These are phyloP conservation scores for Neoascia interrupta DNA, from an alignment of 2,888 invertebrate genomes.

Conservation along the genomic window DNA sequence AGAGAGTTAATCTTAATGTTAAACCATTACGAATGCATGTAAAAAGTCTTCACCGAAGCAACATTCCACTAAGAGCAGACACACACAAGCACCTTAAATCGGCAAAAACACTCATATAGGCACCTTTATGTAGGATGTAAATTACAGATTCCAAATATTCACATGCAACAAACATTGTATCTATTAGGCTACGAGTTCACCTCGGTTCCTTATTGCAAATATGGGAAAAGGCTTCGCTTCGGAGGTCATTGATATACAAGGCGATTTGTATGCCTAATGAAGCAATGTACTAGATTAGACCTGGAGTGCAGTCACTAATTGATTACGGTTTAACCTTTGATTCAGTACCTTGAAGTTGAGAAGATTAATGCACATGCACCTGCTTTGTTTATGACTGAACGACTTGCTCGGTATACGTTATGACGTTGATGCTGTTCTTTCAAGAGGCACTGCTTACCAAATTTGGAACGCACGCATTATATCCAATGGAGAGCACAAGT, in stretches of 20 bases:
- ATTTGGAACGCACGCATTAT: too few species aligned
- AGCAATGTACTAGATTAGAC: constrained; percentile 49
- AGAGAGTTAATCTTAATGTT: too few species aligned
- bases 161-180: too few species aligned
- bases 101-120: too few species aligned
- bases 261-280: constrained; percentile 55
- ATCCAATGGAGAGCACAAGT: too few species aligned
- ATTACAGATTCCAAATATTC: constrained; percentile 4
- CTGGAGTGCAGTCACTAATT: constrained; percentile 60
- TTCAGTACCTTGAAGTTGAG: constrained; percentile 33
- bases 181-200: too few species aligned
- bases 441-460: too few species aligned
- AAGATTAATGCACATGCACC: constrained; percentile 48
- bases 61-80: too few species aligned
- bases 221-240: constrained; percentile 29
- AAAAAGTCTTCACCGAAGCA: too few species aligned
- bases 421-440: constrained; percentile 5
- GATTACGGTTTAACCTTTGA: constrained; percentile 54
- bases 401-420: background rate
- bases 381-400: constrained; percentile 12
- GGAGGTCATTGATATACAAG: constrained; percentile 44
- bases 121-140: too few species aligned
- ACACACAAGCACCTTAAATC: too few species aligned
- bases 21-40: too few species aligned
- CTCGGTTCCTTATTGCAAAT: constrained; percentile 29